phyloP scores from a whole-genome alignment of 1,140 invertebrate genomes.

The Musca vetustissima region DNA sequence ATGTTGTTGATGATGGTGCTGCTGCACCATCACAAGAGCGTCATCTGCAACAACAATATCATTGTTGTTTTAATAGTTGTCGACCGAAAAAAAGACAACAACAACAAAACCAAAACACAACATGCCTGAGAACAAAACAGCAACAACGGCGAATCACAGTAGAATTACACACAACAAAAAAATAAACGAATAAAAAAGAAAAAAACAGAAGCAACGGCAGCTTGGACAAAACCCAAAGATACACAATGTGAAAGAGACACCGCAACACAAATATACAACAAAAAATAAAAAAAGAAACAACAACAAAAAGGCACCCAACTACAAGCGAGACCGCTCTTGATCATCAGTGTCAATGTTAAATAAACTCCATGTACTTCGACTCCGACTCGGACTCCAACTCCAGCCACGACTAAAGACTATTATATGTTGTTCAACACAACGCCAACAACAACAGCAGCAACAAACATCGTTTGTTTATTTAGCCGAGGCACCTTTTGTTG shows the following conservation, averaged over 20 bases:
- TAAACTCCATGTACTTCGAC: constrained; percentile 29
- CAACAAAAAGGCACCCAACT: constrained; percentile 1
- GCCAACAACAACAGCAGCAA: neutral
- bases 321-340: constrained; percentile 27
- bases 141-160: too few species aligned
- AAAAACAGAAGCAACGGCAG: too few species aligned
- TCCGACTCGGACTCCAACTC: neutral
- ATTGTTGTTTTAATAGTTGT: constrained; percentile 18
- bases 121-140: neutral
- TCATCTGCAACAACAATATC: neutral
- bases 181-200: too few species aligned
- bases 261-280: too few species aligned
- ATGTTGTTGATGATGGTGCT: neutral
- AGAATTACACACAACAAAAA: too few species aligned
- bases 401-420: neutral
- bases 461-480: neutral
- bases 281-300: too few species aligned
- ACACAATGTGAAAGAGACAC: too few species aligned
- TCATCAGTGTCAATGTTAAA: constrained; percentile 52
- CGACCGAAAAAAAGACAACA: neutral
- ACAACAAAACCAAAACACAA: neutral
- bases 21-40: neutral
- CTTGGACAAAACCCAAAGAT: too few species aligned
- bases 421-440: constrained; percentile 14
- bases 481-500: neutral